Conservation (phyloP, 2,888 invertebrate species). For the Mactromeris polynyma region DNA sequence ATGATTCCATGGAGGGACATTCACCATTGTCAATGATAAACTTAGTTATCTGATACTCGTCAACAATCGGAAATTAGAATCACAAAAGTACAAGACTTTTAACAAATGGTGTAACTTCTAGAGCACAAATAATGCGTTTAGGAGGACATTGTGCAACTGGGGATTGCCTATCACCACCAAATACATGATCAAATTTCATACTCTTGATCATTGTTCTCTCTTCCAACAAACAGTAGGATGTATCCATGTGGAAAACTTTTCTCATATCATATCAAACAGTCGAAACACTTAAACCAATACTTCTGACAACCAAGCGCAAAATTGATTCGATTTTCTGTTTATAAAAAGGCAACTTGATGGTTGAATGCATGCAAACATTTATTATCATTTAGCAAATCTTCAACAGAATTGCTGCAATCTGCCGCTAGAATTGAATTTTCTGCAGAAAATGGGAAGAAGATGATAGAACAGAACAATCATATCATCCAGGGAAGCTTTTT, state of each 20-base stretch:
- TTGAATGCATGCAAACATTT: constrained; percentile 15
- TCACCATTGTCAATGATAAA: background rate
- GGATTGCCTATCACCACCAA: background rate
- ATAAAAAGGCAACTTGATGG: constrained; percentile 7
- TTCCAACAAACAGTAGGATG: background rate
- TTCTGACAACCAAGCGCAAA: background rate
- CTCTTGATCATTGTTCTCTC: background rate
- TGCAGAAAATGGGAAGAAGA: background rate
- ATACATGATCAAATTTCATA: constrained; percentile 4
- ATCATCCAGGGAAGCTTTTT: background rate
- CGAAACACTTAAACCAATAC: background rate
- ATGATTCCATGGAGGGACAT: constrained; percentile 10
- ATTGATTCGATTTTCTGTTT: constrained; percentile 1
- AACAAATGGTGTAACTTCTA: constrained; percentile 8
- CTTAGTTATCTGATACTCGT: background rate
- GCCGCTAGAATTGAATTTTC: background rate
- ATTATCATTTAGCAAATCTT: constrained; percentile 5
- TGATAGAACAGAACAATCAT: background rate
- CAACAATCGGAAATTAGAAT: background rate
- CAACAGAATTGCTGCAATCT: background rate
- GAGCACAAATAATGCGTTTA: background rate
- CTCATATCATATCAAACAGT: background rate
- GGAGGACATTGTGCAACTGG: background rate
- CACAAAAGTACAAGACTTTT: background rate
- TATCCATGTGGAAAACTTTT: constrained; percentile 14